These are phyloP conservation scores for Watersipora subatra DNA, from an alignment of 1,140 invertebrate genomes.

Conservation along the genomic window DNA sequence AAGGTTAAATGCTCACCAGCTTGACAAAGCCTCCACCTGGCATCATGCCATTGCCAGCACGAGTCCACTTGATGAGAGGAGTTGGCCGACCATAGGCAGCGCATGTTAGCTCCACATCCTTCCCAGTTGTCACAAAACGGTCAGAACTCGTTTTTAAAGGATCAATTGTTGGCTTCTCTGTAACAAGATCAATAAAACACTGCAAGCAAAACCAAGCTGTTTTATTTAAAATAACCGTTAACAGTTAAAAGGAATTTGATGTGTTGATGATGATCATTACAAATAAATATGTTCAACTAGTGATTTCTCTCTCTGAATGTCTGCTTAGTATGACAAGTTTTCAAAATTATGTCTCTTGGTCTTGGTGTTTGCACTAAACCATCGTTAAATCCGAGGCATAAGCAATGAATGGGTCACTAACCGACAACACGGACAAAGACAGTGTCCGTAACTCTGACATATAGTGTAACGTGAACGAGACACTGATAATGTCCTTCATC, in stretches of 20 bases:
- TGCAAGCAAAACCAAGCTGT: too few relatives aligned
- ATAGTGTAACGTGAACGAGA: neutral
- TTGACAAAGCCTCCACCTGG: conserved; percentile 19
- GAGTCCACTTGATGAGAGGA: conserved; percentile 19
- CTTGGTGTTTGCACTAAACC: too few relatives aligned
- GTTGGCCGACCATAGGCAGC: conserved; percentile 20
- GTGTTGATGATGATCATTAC: too few relatives aligned
- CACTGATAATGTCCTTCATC: neutral
- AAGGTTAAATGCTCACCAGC: conserved; percentile 15
- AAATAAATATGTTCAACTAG: too few relatives aligned
- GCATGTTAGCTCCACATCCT: conserved; percentile 16
- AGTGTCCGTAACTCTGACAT: neutral
- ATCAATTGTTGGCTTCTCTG: conserved; percentile 21
- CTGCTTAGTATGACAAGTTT: too few relatives aligned
- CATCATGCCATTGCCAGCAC: conserved; percentile 19
- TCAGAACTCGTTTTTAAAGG: conserved; percentile 23
- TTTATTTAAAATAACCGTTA: too few relatives aligned
- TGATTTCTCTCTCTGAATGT: too few relatives aligned
- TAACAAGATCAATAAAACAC: too few relatives aligned
- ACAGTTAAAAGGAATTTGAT: too few relatives aligned
- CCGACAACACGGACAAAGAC: neutral
- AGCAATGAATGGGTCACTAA: too few relatives aligned
- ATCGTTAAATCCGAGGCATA: too few relatives aligned
- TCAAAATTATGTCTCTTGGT: too few relatives aligned
- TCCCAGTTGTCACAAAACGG: conserved; percentile 16